phyloP scores from a whole-genome alignment of 2,113 vertebrate species.

The Chamaea fasciata region DNA sequence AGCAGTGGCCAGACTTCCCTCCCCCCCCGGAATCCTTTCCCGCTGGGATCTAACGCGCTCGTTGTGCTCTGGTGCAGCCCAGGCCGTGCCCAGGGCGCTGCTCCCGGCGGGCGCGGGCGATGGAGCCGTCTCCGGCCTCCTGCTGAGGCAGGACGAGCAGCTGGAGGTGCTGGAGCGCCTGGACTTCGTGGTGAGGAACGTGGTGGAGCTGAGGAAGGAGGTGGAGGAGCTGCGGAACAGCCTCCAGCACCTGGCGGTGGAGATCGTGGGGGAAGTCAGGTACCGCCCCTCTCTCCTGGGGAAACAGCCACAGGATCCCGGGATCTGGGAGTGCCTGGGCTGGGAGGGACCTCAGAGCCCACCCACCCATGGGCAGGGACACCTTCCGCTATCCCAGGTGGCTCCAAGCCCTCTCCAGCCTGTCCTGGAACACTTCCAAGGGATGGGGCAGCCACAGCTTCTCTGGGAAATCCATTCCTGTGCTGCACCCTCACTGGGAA shows the following conservation, averaged over 20 bases:
- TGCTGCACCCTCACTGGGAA: neutral
- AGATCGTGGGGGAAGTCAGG: constrained; percentile 88
- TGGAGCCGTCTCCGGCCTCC: neutral
- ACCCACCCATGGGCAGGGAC: neutral
- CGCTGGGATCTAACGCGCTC: rapidly evolving
- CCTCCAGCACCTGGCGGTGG: constrained; percentile 79
- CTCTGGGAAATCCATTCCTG: neutral
- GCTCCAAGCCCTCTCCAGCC: rapidly evolving
- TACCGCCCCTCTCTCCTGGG: neutral
- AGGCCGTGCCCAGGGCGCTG: neutral
- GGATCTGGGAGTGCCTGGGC: too few species aligned
- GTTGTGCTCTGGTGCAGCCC: neutral
- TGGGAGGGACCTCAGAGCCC: neutral
- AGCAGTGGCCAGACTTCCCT: rapidly evolving
- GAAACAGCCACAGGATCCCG: rapidly evolving
- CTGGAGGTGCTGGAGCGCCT: constrained; percentile 82
- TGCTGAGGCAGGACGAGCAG: constrained; percentile 69
- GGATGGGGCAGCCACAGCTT: neutral
- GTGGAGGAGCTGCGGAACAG: constrained; percentile 83
- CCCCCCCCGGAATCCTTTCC: neutral
- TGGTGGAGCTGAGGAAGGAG: constrained; percentile 78
- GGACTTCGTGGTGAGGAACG: constrained; percentile 80
- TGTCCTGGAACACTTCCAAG: neutral
- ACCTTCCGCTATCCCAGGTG: rapidly evolving
- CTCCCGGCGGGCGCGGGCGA: constrained; percentile 48